Evolutionary conservation across 2,888 invertebrate genomes (phyloP).

Genomic region (Agonopterix heracliana): DNA sequence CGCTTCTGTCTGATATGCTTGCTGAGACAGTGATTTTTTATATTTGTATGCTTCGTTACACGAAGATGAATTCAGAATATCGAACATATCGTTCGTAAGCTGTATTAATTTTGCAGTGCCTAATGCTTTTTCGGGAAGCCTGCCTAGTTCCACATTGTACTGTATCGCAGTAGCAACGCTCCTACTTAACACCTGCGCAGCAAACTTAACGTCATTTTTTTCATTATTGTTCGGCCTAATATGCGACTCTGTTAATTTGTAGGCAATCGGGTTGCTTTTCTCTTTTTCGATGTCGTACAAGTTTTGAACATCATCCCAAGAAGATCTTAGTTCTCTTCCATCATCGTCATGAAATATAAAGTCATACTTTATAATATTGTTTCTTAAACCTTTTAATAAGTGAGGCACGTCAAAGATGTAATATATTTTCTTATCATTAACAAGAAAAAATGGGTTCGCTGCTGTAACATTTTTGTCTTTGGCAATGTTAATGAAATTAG

Average conservation of each 20-base stretch:
- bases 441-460: slow-evolving; percentile 9
- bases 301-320: slow-evolving; percentile 9
- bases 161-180: slow-evolving; percentile 9
- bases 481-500: slow-evolving; percentile 7
- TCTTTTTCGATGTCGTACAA: slow-evolving; percentile 8
- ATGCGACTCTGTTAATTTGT: slow-evolving; percentile 13
- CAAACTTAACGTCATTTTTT: slow-evolving; percentile 13
- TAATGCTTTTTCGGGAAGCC: slow-evolving; percentile 2
- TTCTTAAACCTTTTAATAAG: slow-evolving; percentile 7
- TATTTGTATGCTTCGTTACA: slow-evolving; percentile 4
- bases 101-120: slow-evolving; percentile 9
- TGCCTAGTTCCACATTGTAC: slow-evolving; percentile 2
- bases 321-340: slow-evolving; percentile 3
- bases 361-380: slow-evolving; percentile 9
- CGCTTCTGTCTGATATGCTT: slow-evolving; percentile 6
- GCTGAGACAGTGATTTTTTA: slow-evolving; percentile 4
- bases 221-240: slow-evolving; percentile 14
- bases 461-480: slow-evolving; percentile 3
- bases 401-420: slow-evolving; percentile 14
- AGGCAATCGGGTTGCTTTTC: slow-evolving; percentile 7
- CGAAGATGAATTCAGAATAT: slow-evolving; percentile 10
- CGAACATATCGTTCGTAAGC: slow-evolving; percentile 10
- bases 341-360: slow-evolving; percentile 1
- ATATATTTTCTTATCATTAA: slow-evolving; percentile 10
- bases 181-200: slow-evolving; percentile 14